phyloP scores from a whole-genome alignment of 2,113 vertebrate genomes.

The Protobothrops flavoviridis region DNA sequence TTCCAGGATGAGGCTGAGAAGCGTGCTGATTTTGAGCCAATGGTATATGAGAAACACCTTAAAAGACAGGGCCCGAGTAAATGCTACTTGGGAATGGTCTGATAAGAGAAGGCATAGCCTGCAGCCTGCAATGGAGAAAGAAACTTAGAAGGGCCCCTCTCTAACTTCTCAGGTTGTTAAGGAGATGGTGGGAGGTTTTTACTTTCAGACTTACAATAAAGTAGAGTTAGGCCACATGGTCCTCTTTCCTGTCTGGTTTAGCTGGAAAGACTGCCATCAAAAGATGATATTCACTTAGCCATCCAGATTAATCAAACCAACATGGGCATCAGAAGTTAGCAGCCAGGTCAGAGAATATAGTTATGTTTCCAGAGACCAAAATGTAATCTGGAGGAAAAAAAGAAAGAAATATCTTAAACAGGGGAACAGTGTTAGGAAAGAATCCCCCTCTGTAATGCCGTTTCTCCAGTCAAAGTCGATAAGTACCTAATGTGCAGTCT shows the following conservation, averaged over 20 bases:
- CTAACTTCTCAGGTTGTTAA: neutral
- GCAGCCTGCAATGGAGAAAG: neutral
- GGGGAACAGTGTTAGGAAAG: neutral
- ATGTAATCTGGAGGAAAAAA: neutral
- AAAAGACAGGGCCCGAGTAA: neutral
- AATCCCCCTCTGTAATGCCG: too few relatives aligned
- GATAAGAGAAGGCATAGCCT: neutral
- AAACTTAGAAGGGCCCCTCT: neutral
- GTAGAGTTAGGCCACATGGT: neutral
- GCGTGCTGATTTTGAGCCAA: neutral
- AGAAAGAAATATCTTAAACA: neutral
- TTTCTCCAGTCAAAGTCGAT: neutral
- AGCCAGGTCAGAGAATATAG: neutral
- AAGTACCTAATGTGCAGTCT: neutral
- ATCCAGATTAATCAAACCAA: neutral
- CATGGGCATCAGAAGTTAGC: neutral
- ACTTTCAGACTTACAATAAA: neutral
- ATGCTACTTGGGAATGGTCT: neutral
- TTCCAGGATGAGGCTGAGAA: neutral
- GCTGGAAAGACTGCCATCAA: neutral
- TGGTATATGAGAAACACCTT: neutral
- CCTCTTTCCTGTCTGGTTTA: neutral
- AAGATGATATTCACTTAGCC: neutral
- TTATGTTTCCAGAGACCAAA: neutral
- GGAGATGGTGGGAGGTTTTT: neutral